Evolutionary conservation across 2,113 vertebrate species (phyloP), one percentile per base, ranked within the genome.

Genomic region (Struthio camelus): DNA sequence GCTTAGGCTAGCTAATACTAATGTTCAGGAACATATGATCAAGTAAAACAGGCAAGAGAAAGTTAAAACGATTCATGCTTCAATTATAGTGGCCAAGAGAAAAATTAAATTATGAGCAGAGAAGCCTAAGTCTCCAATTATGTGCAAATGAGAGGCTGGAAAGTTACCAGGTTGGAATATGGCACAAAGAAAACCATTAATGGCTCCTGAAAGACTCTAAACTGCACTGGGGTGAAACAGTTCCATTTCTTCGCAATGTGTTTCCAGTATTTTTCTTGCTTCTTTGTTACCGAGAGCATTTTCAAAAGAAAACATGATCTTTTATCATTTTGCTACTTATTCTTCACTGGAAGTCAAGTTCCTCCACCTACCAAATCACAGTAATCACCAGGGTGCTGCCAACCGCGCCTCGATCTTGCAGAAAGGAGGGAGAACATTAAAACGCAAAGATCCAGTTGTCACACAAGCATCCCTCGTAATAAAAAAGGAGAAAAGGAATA

Each of bases 111-210:
- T 86, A 62, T 30, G 87, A 0, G 1, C 44, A 91, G 75, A 89
- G 89, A 83, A 81, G 71, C 25, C 42, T 25, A 77, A 85, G 84
- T 83, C 64, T 94, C 71, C 81, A 75, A 64, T 89, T 93, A 89
- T 58, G 73, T 93, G 91, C 46, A 96, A 89, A 82, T 71, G 65
- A 97, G 80, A 84, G 94, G 66, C 4, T 95, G 83, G 78, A 92
- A 95, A 91, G 51, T 58, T 94, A 77, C 81, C 86, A 92, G 51
- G 42, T 71, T 67, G 83, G 59, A 94, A 87, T n/a, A 54, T 1
- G 16, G 83, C 77, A 93, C 51, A 92, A 92, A 27, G 11, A 86
- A 89, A 85, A 42, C 24, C 69, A 28, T 67, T 65, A 93, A 90
- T 34, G 66, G 36, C 46, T 78, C 72, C 85, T 1, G 1, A 86